These are phyloP conservation scores for Adelphocoris suturalis DNA, from an alignment of 2,888 invertebrate species.

Conservation along the genomic window DNA sequence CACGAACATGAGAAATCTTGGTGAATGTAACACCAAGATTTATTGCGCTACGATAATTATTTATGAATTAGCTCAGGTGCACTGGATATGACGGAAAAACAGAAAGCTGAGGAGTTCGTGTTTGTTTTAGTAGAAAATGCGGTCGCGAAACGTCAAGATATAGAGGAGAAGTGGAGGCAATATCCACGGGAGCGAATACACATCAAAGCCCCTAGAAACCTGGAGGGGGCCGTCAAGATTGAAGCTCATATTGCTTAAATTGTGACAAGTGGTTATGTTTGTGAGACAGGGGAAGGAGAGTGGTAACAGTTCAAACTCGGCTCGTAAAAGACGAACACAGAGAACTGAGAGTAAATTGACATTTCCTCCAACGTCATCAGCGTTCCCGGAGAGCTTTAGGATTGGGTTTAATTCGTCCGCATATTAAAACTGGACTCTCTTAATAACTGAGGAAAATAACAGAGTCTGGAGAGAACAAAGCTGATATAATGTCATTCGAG, in stretches of 20 bases:
- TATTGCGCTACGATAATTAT: no score
- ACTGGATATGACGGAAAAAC: no score
- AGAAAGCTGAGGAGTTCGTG: no score
- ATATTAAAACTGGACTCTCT: slow-evolving; percentile 48
- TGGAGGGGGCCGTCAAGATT: slow-evolving; percentile 21
- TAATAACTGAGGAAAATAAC: background rate
- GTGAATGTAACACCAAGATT: no score
- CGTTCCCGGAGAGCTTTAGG: background rate
- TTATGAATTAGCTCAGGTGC: no score
- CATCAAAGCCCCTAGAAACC: slow-evolving; percentile 27
- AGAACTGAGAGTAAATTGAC: slow-evolving; percentile 46
- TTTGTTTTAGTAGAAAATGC: background rate
- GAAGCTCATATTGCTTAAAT: slow-evolving; percentile 56
- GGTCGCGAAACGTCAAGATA: background rate
- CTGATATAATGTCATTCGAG: background rate
- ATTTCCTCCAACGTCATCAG: slow-evolving; percentile 41
- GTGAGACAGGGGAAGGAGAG: background rate
- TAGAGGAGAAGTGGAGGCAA: background rate
- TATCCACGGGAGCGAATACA: slow-evolving; percentile 27
- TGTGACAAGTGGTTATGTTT: slow-evolving; percentile 54
- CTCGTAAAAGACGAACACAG: slow-evolving; percentile 37
- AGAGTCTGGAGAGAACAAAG: background rate
- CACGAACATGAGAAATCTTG: no score
- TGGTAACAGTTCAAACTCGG: slow-evolving; percentile 17
- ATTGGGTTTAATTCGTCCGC: slow-evolving; percentile 60